Percentiles rank a stretch among this genome's conserved stretches.
These are phyloP conservation scores for Parauchenoglanis punctatus DNA, from an alignment of 2,797 vertebrate species.

Conservation along the genomic window DNA sequence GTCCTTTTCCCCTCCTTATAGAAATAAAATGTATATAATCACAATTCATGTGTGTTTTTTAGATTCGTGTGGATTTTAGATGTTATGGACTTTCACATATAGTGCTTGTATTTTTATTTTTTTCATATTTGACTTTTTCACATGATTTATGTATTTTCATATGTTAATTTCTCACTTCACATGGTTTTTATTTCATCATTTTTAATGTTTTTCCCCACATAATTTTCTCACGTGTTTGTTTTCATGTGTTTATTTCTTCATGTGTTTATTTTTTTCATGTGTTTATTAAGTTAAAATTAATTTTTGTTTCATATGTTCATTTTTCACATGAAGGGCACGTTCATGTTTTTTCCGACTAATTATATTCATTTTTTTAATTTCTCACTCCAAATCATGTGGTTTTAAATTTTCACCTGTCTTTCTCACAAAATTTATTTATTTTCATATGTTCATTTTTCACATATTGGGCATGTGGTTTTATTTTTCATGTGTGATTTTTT, in stretches of 20 bases:
- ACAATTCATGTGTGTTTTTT: neutral
- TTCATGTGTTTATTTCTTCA: no score
- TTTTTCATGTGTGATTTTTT: neutral
- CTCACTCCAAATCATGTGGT: neutral
- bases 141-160: neutral
- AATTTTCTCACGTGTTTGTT: neutral
- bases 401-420: neutral
- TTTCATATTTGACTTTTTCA: neutral
- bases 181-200: neutral
- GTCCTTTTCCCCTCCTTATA: neutral
- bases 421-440: neutral
- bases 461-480: neutral
- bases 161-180: no score
- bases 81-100: neutral
- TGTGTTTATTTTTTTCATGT: no score
- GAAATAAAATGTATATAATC: neutral
- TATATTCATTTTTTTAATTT: neutral
- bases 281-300: no score
- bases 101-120: neutral
- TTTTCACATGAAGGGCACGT: neutral
- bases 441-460: neutral
- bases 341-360: no score
- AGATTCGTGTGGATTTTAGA: neutral
- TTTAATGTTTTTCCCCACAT: neutral
- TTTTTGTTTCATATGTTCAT: neutral